Conservation (phyloP, 2,797 vertebrate species). For the Alfaro cultratus region DNA sequence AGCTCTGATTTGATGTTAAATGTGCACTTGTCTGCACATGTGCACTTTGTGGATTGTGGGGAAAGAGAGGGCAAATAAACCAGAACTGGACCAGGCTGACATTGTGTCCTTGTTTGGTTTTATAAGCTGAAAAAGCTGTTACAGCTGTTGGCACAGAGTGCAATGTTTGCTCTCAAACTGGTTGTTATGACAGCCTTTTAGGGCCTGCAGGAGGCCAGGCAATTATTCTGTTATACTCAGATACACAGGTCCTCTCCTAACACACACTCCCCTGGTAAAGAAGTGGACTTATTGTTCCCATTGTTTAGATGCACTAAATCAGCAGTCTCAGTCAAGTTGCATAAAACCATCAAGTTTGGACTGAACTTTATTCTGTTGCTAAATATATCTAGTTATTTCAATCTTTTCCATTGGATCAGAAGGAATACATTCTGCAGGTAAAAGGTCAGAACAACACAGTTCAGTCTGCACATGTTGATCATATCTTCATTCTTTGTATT, state of each 20-base stretch:
- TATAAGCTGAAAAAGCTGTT: slow-evolving; percentile 40
- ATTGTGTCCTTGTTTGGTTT: slow-evolving; percentile 40
- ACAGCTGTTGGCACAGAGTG: slow-evolving; percentile 36
- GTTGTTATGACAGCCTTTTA: slow-evolving; percentile 67
- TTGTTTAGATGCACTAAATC: slow-evolving; percentile 12
- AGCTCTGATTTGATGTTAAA: slow-evolving; percentile 2
- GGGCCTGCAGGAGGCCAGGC: slow-evolving; percentile 49
- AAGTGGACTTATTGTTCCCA: slow-evolving; percentile 7
- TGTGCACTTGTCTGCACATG: not conserved
- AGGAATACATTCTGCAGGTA: not conserved
- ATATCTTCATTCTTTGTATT: not conserved
- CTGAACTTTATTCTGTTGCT: not conserved
- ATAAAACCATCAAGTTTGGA: slow-evolving; percentile 3
- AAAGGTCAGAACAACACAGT: not conserved
- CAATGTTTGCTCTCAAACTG: slow-evolving; percentile 30
- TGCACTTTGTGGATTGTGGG: slow-evolving; percentile 8
- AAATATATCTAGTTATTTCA: not conserved
- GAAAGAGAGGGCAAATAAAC: slow-evolving; percentile 12
- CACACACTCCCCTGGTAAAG: not conserved
- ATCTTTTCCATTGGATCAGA: not conserved
- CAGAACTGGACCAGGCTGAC: slow-evolving; percentile 35
- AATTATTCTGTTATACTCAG: slow-evolving; percentile 60
- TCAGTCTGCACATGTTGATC: not conserved
- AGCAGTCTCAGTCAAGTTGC: slow-evolving; percentile 4
- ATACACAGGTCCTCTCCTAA: slow-evolving; percentile 29